Conservation (phyloP, 2,797 vertebrate genomes). For the Chlorospingus semifuscus region DNA sequence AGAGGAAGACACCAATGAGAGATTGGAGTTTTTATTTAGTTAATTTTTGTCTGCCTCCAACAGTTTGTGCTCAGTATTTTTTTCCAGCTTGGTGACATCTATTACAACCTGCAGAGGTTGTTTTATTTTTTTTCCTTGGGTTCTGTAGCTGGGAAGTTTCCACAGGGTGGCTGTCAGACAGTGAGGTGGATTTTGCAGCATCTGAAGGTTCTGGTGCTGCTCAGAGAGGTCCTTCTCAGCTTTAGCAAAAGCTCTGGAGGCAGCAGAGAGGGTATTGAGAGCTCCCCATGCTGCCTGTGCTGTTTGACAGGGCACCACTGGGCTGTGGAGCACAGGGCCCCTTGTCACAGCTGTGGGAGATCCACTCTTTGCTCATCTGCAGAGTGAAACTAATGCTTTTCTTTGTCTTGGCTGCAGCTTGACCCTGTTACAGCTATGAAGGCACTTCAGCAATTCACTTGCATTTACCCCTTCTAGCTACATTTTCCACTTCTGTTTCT, state of each 20-base stretch:
- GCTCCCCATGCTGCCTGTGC: neutral
- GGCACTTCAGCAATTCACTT: neutral
- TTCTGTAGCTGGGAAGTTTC: neutral
- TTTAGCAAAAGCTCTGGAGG: neutral
- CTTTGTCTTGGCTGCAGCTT: neutral
- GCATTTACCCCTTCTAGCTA: neutral
- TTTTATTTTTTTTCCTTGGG: neutral
- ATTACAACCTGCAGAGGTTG: neutral
- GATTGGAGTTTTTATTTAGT: neutral
- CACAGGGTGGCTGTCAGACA: neutral
- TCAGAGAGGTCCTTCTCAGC: neutral
- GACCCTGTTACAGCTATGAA: neutral
- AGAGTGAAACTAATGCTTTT: neutral
- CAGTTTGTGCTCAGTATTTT: neutral
- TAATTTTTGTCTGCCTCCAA: neutral
- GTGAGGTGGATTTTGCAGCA: neutral
- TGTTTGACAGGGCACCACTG: neutral
- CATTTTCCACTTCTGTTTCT: neutral
- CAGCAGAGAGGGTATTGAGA: neutral
- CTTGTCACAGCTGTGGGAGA: neutral
- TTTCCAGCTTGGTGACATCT: neutral
- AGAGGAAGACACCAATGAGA: neutral
- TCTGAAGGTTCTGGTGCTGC: neutral
- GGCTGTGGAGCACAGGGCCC: neutral
- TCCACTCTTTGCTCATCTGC: neutral